Conservation (phyloP, 2,797 vertebrate species). For the Fratercula arctica region DNA sequence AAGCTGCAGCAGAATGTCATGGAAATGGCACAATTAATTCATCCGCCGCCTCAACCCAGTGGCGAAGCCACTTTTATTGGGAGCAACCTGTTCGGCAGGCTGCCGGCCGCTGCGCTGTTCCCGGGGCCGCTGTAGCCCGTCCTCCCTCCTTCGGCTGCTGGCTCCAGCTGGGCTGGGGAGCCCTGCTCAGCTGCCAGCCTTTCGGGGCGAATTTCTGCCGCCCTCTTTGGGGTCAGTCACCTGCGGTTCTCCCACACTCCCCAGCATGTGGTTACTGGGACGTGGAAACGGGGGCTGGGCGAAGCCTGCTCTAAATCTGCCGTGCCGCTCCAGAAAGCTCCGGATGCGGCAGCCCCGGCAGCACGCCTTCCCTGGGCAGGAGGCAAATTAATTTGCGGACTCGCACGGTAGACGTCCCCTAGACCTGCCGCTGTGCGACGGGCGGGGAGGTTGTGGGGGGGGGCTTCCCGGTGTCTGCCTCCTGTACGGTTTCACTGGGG, state of each 20-base stretch:
- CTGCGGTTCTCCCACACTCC: slow-evolving; percentile 79
- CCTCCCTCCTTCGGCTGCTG: slow-evolving; percentile 18
- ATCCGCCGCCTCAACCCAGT: slow-evolving; percentile 10
- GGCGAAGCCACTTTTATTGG: slow-evolving; percentile 34
- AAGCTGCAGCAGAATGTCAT: slow-evolving; percentile 53
- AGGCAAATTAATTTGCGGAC: background rate
- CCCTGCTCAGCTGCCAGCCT: slow-evolving; percentile 74
- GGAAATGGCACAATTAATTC: slow-evolving; percentile 65
- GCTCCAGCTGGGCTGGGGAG: slow-evolving; percentile 37
- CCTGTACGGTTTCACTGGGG: background rate
- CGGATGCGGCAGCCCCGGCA: background rate
- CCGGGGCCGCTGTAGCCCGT: slow-evolving; percentile 9
- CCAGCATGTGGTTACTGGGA: slow-evolving; percentile 58
- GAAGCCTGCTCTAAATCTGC: background rate
- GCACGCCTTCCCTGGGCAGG: background rate
- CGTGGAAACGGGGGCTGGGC: background rate
- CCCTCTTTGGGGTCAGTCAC: slow-evolving; percentile 67
- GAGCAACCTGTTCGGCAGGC: background rate
- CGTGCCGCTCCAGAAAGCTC: background rate
- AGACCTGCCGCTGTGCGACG: rapidly evolving
- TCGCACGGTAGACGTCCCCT: background rate
- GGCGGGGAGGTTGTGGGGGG: background rate
- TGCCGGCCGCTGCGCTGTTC: background rate
- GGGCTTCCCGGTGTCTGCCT: background rate
- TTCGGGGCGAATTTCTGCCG: slow-evolving; percentile 49